Evolutionary conservation across 2,113 vertebrate genomes (phyloP), one percentile per base, ranked within the genome.

Genomic region (Xerus inauris): DNA sequence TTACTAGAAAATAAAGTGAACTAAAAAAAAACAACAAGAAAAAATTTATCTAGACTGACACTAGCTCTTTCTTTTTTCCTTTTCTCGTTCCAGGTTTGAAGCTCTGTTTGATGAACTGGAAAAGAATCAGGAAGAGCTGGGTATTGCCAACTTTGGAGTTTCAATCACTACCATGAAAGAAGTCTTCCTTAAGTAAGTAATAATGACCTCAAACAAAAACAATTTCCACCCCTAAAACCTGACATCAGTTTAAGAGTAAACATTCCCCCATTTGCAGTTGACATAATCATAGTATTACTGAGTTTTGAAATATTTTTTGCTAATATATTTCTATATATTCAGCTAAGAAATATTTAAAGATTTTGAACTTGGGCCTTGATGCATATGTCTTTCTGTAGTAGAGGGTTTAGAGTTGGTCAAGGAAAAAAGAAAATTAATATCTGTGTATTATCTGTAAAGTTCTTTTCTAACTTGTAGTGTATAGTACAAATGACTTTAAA

Each of bases 81-180:
- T 1, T 0, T 26, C 83, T 12, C 26, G 87, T 0, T 67, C 12
- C 97, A 99, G 99, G 94, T 99, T 99, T 96, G 99, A 99, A 97
- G 97, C 98, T 91, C 98, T 99, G 81, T 99, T 99, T 98, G 99
- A 98, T 0, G 99, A 99, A 96, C 98, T 99, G 98, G 99, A 99
- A 98, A 98, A 99, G 97, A 99, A 98, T 95, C 98, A 99, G 54
- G 98, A 99, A 40, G 98, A 99, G 96, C 92, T 99, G 90, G 99
- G 99, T 69, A 99, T 99, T 0, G 99, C 99, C 96, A 99, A 99
- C 98, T 99, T 99, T 0, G 99, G 99, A 0, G 99, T 99, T 26
- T 99, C 99, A 0, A 99, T 99, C 72, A 99, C 99, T 88, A 99
- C 99, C 13, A 99, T 99, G 99, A 99, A 99, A 96, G 99, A 99